Evolutionary conservation across 2,797 vertebrate genomes (phyloP).

Genomic region (Eulemur rubriventer): DNA sequence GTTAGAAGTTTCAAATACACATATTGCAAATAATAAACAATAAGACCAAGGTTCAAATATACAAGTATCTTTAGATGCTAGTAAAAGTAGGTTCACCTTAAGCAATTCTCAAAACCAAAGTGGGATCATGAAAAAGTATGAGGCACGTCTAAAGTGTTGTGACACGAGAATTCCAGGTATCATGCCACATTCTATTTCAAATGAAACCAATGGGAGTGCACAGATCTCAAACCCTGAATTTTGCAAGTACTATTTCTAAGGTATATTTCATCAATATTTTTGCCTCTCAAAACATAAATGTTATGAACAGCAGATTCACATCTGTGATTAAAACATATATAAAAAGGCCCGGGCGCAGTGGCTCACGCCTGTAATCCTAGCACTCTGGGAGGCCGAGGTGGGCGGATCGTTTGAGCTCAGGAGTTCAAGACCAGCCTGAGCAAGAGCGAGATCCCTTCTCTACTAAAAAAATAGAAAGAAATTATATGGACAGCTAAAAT

Average conservation of each 20-base stretch:
- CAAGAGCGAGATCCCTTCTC: too few relatives aligned
- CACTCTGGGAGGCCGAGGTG: too few relatives aligned
- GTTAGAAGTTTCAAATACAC: background rate
- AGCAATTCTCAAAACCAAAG: constrained; percentile 45
- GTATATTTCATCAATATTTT: background rate
- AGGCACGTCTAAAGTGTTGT: background rate
- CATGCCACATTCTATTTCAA: background rate
- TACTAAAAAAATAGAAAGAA: too few relatives aligned
- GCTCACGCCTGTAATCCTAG: too few relatives aligned
- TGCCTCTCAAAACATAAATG: constrained; percentile 33
- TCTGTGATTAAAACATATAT: background rate
- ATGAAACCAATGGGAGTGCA: background rate
- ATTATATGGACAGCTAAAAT: too few relatives aligned
- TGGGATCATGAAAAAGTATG: background rate
- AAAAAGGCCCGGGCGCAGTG: background rate
- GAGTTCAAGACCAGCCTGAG: too few relatives aligned
- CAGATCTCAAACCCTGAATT: background rate
- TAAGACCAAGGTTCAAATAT: background rate
- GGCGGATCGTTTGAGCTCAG: too few relatives aligned
- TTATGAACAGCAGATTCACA: background rate
- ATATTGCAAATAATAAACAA: constrained; percentile 15
- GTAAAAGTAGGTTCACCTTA: background rate
- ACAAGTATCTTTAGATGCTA: background rate
- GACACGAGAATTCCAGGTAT: background rate
- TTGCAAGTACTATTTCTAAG: background rate